Evolutionary conservation across 2,888 invertebrate species (phyloP).

Genomic region (Drosophila birchii): DNA sequence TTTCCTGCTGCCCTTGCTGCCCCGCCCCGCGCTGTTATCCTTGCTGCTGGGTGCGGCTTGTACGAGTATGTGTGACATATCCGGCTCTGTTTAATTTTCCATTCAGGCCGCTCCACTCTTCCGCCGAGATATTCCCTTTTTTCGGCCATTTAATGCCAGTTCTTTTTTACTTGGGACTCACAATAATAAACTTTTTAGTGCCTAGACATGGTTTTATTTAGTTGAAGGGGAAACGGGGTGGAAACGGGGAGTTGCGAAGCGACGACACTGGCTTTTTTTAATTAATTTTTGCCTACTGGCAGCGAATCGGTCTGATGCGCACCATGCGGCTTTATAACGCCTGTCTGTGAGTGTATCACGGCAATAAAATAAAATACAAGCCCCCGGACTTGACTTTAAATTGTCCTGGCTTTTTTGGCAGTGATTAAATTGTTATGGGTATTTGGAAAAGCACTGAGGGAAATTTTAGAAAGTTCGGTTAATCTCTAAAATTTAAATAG

Average conservation of each 20-base stretch:
- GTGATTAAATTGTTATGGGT: conserved; percentile 73
- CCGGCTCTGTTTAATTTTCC: conserved; percentile 77
- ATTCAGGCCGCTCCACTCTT: conserved; percentile 57
- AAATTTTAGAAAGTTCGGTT: neutral
- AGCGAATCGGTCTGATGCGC: conserved; percentile 56
- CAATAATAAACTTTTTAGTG: conserved; percentile 78
- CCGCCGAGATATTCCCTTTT: conserved; percentile 51
- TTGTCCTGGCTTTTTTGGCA: conserved; percentile 54
- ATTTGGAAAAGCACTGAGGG: neutral
- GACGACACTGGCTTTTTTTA: conserved; percentile 60
- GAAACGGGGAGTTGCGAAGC: neutral
- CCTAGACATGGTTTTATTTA: conserved; percentile 78
- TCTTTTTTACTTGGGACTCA: conserved; percentile 63
- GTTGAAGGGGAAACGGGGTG: conserved; percentile 1
- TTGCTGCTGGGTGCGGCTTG: conserved; percentile 58
- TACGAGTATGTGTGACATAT: conserved; percentile 76
- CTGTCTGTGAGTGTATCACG: conserved; percentile 31
- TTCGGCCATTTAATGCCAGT: conserved; percentile 68
- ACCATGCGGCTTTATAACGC: conserved; percentile 41
- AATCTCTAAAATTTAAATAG: neutral
- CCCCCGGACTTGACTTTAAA: conserved; percentile 43
- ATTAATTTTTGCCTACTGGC: conserved; percentile 72
- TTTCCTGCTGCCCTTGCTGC: neutral
- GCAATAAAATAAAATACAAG: conserved; percentile 70
- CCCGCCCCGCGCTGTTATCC: conserved; percentile 52